A percentile compares a stretch with the other conserved stretches of the same genome.
Conservation (phyloP, 2,113 vertebrate species). For the Psilopsiagon aymara region DNA sequence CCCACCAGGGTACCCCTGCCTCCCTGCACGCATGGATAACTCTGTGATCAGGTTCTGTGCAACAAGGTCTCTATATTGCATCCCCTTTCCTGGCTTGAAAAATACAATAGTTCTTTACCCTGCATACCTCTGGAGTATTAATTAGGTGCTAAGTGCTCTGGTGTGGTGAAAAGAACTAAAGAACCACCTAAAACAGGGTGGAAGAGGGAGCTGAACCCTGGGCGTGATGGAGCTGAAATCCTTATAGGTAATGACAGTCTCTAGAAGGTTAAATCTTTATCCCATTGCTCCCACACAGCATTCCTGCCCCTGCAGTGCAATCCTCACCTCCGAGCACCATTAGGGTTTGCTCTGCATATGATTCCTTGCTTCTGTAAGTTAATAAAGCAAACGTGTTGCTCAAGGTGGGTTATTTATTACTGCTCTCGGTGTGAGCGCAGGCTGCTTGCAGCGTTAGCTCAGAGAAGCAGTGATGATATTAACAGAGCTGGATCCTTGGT, state of each 20-base stretch:
- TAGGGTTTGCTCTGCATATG: not conserved
- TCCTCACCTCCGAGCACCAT: accelerated
- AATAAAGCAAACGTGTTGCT: not conserved
- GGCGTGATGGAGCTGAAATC: not conserved
- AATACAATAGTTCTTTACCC: not conserved
- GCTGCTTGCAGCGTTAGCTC: not conserved
- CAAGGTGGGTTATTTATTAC: not conserved
- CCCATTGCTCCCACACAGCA: not conserved
- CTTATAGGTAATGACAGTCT: not conserved
- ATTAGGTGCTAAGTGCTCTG: not conserved
- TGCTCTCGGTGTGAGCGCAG: not conserved
- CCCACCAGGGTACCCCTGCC: not conserved
- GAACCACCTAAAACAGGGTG: not conserved
- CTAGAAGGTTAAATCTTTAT: not conserved
- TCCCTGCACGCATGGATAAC: not conserved
- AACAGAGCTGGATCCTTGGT: not conserved
- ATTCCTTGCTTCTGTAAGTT: not conserved
- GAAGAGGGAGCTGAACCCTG: not conserved
- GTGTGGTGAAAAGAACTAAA: not conserved
- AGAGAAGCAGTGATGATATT: accelerated
- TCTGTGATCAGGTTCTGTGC: not conserved
- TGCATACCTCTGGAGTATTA: not conserved
- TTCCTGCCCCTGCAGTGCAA: not conserved
- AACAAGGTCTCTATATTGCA: not conserved
- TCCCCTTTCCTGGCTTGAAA: not conserved